phyloP scores from a whole-genome alignment of 2,888 invertebrate genomes.

The Cheilosia pagana region DNA sequence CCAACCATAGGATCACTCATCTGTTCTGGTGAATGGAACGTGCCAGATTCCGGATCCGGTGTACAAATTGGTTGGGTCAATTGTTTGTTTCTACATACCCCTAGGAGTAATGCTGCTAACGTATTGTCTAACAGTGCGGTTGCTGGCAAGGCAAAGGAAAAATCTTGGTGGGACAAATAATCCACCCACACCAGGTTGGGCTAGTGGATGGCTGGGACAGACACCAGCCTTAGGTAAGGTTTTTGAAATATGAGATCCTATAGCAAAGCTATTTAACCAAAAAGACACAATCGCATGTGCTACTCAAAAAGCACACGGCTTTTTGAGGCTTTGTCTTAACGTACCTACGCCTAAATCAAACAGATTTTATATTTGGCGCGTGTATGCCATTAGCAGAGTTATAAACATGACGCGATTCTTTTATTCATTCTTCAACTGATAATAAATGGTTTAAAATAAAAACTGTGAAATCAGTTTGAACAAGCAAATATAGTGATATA shows the following conservation, averaged over 20 bases:
- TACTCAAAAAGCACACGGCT: not conserved
- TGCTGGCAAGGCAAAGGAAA: slow-evolving; percentile 92
- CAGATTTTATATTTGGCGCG: too few relatives aligned
- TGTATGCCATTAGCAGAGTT: too few relatives aligned
- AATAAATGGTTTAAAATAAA: too few relatives aligned
- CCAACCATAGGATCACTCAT: slow-evolving; percentile 88
- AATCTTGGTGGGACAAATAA: slow-evolving; percentile 85
- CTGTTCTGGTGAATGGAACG: slow-evolving; percentile 91
- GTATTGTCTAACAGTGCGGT: slow-evolving; percentile 95
- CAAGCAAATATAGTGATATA: too few relatives aligned
- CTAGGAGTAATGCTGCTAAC: slow-evolving; percentile 96
- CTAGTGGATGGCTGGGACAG: slow-evolving; percentile 90
- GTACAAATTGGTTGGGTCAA: slow-evolving; percentile 96
- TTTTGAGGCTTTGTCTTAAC: not conserved
- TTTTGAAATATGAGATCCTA: not conserved
- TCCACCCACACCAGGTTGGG: slow-evolving; percentile 86
- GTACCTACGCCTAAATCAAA: not conserved
- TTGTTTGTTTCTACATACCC: slow-evolving; percentile 98
- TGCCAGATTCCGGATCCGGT: slow-evolving; percentile 95
- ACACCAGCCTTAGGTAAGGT: slow-evolving; percentile 84
- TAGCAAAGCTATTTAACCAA: not conserved
- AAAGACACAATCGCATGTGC: not conserved
- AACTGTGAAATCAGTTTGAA: too few relatives aligned
- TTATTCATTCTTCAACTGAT: too few relatives aligned
- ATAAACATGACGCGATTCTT: too few relatives aligned